A percentile compares a stretch with the other conserved stretches of the same genome.
These are phyloP conservation scores for Ivindomyrus marchei DNA, from an alignment of 2,113 vertebrate species.

Conservation along the genomic window DNA sequence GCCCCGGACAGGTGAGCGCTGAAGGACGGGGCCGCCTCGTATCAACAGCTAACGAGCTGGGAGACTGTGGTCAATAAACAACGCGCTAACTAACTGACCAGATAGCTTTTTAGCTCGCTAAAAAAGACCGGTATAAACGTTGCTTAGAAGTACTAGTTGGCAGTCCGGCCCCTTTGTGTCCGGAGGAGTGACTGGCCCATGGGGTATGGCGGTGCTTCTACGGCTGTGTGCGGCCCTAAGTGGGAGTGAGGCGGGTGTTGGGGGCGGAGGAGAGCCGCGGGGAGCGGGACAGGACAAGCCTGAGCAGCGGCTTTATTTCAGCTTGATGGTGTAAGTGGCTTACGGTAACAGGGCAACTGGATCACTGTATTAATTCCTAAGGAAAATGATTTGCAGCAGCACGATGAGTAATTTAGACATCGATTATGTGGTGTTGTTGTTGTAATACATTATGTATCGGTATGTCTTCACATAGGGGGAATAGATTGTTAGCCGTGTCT, in stretches of 20 bases:
- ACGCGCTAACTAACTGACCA: too few relatives aligned
- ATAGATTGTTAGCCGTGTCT: neutral
- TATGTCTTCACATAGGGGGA: neutral
- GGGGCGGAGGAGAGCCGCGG: neutral
- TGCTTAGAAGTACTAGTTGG: too few relatives aligned
- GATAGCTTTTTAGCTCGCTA: neutral
- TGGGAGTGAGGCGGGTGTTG: neutral
- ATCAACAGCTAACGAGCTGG: neutral
- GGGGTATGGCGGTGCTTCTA: neutral
- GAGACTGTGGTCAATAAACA: neutral
- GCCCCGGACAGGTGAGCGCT: conserved; percentile 78
- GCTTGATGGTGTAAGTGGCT: neutral
- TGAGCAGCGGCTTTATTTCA: neutral
- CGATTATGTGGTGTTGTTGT: neutral
- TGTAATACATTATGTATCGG: neutral
- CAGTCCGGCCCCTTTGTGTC: neutral
- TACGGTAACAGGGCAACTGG: neutral
- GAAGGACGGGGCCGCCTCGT: neutral
- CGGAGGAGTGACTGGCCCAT: neutral
- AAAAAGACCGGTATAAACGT: neutral
- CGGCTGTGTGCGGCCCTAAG: neutral
- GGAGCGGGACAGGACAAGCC: neutral
- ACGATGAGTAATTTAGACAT: neutral
- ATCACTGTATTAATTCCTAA: neutral
- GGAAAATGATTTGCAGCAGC: neutral